These are phyloP conservation scores for Trimorus sp. DNA, from an alignment of 2,888 invertebrate species.

Conservation along the genomic window DNA sequence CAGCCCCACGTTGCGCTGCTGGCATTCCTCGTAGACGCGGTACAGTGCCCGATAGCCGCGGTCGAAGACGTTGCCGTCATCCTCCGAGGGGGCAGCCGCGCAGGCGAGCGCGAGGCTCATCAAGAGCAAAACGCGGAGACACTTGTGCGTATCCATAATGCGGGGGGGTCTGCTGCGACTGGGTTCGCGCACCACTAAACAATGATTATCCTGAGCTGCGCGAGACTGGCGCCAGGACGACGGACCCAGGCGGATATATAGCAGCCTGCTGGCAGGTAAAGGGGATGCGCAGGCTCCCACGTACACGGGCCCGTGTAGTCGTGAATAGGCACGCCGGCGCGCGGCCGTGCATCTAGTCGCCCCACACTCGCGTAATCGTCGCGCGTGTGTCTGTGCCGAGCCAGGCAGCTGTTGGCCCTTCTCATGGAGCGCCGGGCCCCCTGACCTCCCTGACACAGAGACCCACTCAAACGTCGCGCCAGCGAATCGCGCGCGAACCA, in stretches of 20 bases:
- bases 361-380: constrained; percentile 63
- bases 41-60: constrained; percentile 85
- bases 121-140: constrained; percentile 64
- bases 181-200: constrained; percentile 71
- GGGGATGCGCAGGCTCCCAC: constrained; percentile 75
- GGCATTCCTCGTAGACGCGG: constrained; percentile 91
- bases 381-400: constrained; percentile 40
- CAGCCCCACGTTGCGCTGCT: constrained; percentile 86
- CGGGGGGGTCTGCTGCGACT: constrained; percentile 16
- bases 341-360: constrained; percentile 54
- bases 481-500: constrained; percentile 11
- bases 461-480: constrained; percentile 75
- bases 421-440: constrained; percentile 69
- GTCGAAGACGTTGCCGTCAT: constrained; percentile 82
- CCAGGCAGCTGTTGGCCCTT: constrained; percentile 64
- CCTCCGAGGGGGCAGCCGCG: constrained; percentile 66
- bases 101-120: constrained; percentile 42
- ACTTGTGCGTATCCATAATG: constrained; percentile 69
- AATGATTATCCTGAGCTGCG: constrained; percentile 72
- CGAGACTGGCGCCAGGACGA: constrained; percentile 75
- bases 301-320: constrained; percentile 61
- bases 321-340: constrained; percentile 50
- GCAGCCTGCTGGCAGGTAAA: constrained; percentile 69
- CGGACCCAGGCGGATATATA: constrained; percentile 73
- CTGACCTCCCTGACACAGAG: constrained; percentile 81